phyloP scores from a whole-genome alignment of 2,888 invertebrate genomes.

The Rapana venosa region DNA sequence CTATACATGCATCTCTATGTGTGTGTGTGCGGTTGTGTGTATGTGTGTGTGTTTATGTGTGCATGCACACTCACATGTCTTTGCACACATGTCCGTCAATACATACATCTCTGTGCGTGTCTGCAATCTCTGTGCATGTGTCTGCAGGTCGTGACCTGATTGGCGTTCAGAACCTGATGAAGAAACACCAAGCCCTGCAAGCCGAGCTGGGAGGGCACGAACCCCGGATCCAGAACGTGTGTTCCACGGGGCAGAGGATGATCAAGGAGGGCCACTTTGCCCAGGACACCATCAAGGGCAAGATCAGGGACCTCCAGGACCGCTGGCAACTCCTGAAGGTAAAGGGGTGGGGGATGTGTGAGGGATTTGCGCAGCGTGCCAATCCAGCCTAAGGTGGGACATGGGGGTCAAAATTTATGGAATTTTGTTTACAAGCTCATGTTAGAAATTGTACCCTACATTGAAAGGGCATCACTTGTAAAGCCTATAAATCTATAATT shows the following conservation, averaged over 20 bases:
- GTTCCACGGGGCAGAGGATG: constrained; percentile 93
- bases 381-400: no score
- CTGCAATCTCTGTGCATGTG: no score
- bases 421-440: no score
- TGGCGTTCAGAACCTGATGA: constrained; percentile 99
- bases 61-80: no score
- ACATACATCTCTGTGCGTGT: no score
- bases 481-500: no score
- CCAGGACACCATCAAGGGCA: constrained; percentile 89
- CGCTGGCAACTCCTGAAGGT: constrained; percentile 93
- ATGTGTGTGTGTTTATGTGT: no score
- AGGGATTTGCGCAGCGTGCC: neutral
- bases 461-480: no score
- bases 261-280: constrained; percentile 91
- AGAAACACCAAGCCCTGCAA: constrained; percentile 98
- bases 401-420: no score
- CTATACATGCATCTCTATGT: no score
- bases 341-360: constrained; percentile 69
- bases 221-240: constrained; percentile 92
- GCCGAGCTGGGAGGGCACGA: constrained; percentile 97
- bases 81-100: no score
- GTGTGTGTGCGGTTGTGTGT: neutral
- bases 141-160: constrained; percentile 92
- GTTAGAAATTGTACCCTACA: no score
- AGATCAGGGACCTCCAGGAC: constrained; percentile 87